These are phyloP conservation scores for Anthopleura sola DNA, from an alignment of 64 coral and sea anemone genomes.

Conservation along the genomic window DNA sequence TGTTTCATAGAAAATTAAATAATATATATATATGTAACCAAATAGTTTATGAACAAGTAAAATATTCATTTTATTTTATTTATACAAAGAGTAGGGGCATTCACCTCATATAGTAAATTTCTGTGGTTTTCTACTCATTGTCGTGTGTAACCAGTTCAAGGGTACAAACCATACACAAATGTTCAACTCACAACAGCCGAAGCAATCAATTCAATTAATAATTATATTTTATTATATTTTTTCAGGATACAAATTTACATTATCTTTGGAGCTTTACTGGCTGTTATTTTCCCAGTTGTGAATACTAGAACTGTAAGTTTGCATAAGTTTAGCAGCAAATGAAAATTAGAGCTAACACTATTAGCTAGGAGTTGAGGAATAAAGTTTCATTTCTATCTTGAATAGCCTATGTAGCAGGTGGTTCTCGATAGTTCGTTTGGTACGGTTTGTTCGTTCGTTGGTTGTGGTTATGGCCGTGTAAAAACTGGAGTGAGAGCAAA, in stretches of 20 bases:
- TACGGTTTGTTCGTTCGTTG: too few species aligned
- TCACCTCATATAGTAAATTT: neutral
- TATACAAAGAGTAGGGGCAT: too few species aligned
- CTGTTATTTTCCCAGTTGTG: slow-evolving; percentile 77
- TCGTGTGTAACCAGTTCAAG: neutral
- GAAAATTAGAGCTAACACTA: too few species aligned
- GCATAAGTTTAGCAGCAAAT: too few species aligned
- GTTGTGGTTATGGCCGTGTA: too few species aligned
- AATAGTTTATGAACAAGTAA: neutral
- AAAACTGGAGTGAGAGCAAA: too few species aligned
- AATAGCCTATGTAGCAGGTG: too few species aligned
- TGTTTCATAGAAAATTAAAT: neutral
- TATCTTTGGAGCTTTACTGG: slow-evolving; percentile 83
- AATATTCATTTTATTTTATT: too few species aligned
- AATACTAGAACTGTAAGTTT: slow-evolving; percentile 81
- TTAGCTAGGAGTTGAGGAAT: too few species aligned
- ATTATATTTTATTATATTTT: neutral
- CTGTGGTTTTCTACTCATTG: neutral
- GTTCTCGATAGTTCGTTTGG: too few species aligned
- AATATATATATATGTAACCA: neutral
- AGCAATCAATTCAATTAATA: neutral
- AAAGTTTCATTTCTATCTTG: too few species aligned
- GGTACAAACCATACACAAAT: neutral
- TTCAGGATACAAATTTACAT: slow-evolving; percentile 81
- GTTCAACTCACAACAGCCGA: neutral